Evolutionary conservation across 2,113 vertebrate genomes (phyloP).

Genomic region (Nematolebias whitei): DNA sequence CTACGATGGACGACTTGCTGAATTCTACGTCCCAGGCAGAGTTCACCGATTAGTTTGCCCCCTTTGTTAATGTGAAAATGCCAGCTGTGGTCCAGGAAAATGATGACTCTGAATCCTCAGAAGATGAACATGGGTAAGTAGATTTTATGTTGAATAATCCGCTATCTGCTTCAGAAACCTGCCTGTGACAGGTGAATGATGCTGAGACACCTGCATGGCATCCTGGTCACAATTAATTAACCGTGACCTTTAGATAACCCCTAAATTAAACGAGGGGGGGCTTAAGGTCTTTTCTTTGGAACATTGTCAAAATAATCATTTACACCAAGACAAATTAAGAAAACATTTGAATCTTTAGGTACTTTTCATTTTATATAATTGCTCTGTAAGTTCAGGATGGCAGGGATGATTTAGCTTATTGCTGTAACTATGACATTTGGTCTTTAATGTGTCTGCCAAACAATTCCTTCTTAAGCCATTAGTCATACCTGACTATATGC

Average conservation of each 20-base stretch:
- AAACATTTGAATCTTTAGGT: not conserved
- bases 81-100: slow-evolving; percentile 83
- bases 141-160: not conserved
- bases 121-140: slow-evolving; percentile 81
- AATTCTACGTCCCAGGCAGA: slow-evolving; percentile 36
- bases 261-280: no score
- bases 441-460: slow-evolving; percentile 26
- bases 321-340: slow-evolving; percentile 28
- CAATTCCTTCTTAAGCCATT: slow-evolving; percentile 58
- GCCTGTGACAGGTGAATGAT: not conserved
- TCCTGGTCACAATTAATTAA: no score
- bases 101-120: slow-evolving; percentile 83
- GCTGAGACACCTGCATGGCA: not conserved
- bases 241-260: no score
- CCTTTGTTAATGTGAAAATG: slow-evolving; percentile 80
- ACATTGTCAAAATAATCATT: slow-evolving; percentile 19
- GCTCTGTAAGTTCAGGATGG: not conserved
- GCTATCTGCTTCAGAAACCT: not conserved
- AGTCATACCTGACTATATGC: slow-evolving; percentile 32
- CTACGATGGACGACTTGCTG: slow-evolving; percentile 1
- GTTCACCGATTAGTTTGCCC: slow-evolving; percentile 34
- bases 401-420: not conserved
- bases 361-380: not conserved
- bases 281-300: not conserved
- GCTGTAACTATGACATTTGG: slow-evolving; percentile 19